These are phyloP conservation scores for Poeciliopsis prolifica DNA, from an alignment of 2,113 vertebrate species.

Conservation along the genomic window DNA sequence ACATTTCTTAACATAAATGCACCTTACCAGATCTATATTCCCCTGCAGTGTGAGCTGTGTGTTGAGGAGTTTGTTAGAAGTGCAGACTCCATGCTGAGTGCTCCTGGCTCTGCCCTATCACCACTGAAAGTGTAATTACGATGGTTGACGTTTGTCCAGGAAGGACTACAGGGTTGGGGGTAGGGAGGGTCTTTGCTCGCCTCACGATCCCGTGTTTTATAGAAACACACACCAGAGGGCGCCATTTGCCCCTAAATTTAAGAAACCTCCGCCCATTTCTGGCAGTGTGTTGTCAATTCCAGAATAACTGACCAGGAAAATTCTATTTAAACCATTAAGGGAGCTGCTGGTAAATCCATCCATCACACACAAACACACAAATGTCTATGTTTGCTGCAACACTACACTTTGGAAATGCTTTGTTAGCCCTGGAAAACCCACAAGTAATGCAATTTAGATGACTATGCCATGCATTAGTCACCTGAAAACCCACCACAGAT, in stretches of 20 bases:
- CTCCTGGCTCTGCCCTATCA: background rate
- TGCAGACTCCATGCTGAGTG: slow-evolving; percentile 19
- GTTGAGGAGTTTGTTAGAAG: slow-evolving; percentile 8
- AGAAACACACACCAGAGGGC: slow-evolving; percentile 48
- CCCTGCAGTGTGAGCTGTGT: slow-evolving; percentile 14
- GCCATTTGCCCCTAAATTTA: slow-evolving; percentile 20
- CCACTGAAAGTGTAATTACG: slow-evolving; percentile 29
- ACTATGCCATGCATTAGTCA: too few relatives aligned
- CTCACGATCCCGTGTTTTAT: background rate
- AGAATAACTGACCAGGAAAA: background rate
- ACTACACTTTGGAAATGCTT: background rate
- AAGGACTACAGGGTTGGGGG: background rate
- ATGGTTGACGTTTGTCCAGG: slow-evolving; percentile 8
- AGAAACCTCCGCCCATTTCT: slow-evolving; percentile 21
- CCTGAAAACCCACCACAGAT: background rate
- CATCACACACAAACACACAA: background rate
- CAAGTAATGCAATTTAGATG: background rate
- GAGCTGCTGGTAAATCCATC: background rate
- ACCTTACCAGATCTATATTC: slow-evolving; percentile 7
- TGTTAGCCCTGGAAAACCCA: background rate
- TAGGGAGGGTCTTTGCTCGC: background rate
- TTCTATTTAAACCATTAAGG: background rate
- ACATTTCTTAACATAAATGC: background rate
- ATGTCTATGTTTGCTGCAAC: background rate
- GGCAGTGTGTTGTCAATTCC: slow-evolving; percentile 2